Conservation (phyloP, 2,113 vertebrate species). For the Coptodon rendalli region DNA sequence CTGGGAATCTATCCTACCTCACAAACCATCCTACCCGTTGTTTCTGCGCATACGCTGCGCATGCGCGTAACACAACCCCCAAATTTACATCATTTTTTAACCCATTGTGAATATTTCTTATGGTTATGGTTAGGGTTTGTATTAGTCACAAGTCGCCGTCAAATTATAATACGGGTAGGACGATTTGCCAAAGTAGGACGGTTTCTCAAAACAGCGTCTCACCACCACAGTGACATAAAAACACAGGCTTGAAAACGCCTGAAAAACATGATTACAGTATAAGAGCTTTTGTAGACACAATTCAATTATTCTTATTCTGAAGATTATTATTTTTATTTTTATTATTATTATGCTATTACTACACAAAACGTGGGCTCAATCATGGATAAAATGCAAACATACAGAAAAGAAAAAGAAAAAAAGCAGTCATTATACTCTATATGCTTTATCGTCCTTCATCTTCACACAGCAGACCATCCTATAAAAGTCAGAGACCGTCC, state of each 20-base stretch:
- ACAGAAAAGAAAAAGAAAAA: accelerated
- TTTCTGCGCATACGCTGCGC: not conserved
- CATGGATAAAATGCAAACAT: not conserved
- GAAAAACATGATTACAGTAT: not conserved
- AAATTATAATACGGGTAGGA: not conserved
- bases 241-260: not conserved
- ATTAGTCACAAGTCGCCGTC: not conserved
- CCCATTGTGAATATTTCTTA: not conserved
- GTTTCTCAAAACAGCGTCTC: not conserved
- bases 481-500: not conserved
- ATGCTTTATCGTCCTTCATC: not conserved
- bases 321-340: not conserved
- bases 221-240: conserved; percentile 7
- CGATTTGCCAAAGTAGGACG: not conserved
- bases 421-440: not conserved
- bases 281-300: not conserved
- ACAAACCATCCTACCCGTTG: not conserved
- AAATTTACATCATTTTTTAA: not conserved
- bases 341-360: not conserved
- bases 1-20: not conserved
- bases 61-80: not conserved
- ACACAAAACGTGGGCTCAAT: not conserved
- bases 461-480: not conserved
- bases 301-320: not conserved
- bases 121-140: not conserved